These are phyloP conservation scores for Xylocampa areola DNA, from an alignment of 2,888 invertebrate species.

Conservation along the genomic window DNA sequence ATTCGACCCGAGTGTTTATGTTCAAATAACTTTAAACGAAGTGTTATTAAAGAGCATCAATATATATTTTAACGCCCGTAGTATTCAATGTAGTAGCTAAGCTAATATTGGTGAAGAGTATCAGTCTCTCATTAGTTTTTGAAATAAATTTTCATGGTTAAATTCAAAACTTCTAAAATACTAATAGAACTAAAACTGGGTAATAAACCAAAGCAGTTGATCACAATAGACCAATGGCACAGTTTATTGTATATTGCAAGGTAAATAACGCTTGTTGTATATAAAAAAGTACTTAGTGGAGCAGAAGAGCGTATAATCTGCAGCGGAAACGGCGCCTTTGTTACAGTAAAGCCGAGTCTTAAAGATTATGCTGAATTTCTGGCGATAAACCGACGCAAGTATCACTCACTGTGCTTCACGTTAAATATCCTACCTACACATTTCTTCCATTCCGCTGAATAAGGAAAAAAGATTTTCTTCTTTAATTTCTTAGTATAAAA, in stretches of 20 bases:
- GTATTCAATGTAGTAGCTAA: too few relatives aligned
- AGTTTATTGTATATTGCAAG: not conserved
- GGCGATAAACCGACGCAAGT: constrained; percentile 60
- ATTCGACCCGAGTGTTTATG: too few relatives aligned
- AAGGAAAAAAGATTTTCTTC: constrained; percentile 26
- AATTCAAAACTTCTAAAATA: too few relatives aligned
- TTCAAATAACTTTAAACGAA: too few relatives aligned
- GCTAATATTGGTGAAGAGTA: too few relatives aligned
- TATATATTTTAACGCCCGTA: too few relatives aligned
- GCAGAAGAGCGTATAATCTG: constrained; percentile 62
- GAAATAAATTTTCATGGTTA: too few relatives aligned
- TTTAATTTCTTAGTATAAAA: constrained; percentile 29
- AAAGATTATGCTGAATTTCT: constrained; percentile 68
- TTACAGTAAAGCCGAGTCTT: constrained; percentile 64
- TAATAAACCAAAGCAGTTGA: not conserved
- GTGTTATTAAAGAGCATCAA: too few relatives aligned
- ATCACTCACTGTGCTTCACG: constrained; percentile 42
- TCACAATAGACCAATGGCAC: not conserved
- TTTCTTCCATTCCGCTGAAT: constrained; percentile 25
- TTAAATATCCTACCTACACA: constrained; percentile 36
- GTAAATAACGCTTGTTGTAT: constrained; percentile 43
- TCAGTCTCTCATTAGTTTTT: too few relatives aligned
- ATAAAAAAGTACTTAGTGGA: constrained; percentile 40
- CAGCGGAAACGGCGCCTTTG: constrained; percentile 65
- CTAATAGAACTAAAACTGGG: not conserved